Percentiles rank a stretch among this genome's conserved stretches.
These are phyloP conservation scores for Sebastes kiyomatsui DNA, from an alignment of 2,797 vertebrate species.

Conservation along the genomic window DNA sequence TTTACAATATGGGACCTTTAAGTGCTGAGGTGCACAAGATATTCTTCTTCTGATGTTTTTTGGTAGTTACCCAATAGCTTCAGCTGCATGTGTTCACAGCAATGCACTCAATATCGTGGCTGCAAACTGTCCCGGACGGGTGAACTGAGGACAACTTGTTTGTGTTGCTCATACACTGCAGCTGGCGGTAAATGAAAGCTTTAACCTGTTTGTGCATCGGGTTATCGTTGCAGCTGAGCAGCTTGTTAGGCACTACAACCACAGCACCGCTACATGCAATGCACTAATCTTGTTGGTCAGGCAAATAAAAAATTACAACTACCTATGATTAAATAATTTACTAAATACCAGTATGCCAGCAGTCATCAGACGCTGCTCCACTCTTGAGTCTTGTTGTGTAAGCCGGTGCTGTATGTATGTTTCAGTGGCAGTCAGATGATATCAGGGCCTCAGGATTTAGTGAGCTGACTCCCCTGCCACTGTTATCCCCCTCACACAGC, in stretches of 20 bases:
- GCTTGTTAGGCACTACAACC: background rate
- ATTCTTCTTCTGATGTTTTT: no score
- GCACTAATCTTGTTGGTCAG: no score
- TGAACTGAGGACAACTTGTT: no score
- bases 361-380: background rate
- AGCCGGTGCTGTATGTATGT: background rate
- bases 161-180: no score
- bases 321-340: no score
- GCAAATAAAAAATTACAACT: no score
- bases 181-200: background rate
- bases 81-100: no score
- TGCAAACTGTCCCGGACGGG: no score
- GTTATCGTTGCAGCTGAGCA: background rate
- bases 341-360: background rate
- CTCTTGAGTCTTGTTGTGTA: background rate
- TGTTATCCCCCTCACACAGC: slow-evolving; percentile 44
- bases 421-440: slow-evolving; percentile 20
- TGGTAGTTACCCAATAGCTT: no score
- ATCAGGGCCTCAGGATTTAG: slow-evolving; percentile 53
- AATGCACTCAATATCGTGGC: no score
- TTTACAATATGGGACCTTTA: no score
- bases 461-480: slow-evolving; percentile 29
- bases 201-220: background rate
- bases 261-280: background rate
- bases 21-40: no score